Base-by-base conservation (phyloP, 2,888 invertebrate genomes). In the Timema podura region DNA sequence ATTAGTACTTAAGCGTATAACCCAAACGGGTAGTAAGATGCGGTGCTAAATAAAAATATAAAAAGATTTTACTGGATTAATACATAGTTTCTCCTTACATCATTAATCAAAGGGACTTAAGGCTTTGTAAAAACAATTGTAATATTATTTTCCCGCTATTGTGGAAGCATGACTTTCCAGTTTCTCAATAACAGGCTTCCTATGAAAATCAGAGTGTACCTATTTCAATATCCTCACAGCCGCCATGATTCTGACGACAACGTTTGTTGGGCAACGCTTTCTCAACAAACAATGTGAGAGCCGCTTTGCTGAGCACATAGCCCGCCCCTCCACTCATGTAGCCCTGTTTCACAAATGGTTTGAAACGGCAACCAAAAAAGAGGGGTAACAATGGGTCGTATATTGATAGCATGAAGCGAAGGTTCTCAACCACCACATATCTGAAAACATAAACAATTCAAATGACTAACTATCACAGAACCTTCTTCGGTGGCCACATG, bases 291-390 rank as follows among this genome's bases (percentile, higher is more conserved):
- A 87, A 85, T 69, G 86, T 87, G 2, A 95, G 80, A 3, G 96
- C 95, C 78, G 90, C 91, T 70, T 88, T 86, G 77, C 96, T 96
- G 15, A 98, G 84, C 48, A 98, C 95, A 81, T 98, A 98, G 0
- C 98, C 98, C 67, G 94, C 94, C 0, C 95, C 95, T 5, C 95
- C 95, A 76, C 93, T 93, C 94, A 95, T 95, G 79, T 94, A 95
- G 0, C 96, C 96, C 76, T 90, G 89, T 73, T 89, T 87, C 0
- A 91, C 89, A 77, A 89, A 93, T 0, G 91, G 92, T 79, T 93
- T 95, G 81, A 96, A 95, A 73, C 91, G 86, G 79, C 94, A 95
- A 0, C 97, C 96, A 79, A 95, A 97, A 81, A 95, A 98, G 8
- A 96, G 84, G 0, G 95, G 91, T 2, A 89, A 88, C 0, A 85